Conservation (phyloP, 1,140 invertebrate species). For the Prorops nasuta region DNA sequence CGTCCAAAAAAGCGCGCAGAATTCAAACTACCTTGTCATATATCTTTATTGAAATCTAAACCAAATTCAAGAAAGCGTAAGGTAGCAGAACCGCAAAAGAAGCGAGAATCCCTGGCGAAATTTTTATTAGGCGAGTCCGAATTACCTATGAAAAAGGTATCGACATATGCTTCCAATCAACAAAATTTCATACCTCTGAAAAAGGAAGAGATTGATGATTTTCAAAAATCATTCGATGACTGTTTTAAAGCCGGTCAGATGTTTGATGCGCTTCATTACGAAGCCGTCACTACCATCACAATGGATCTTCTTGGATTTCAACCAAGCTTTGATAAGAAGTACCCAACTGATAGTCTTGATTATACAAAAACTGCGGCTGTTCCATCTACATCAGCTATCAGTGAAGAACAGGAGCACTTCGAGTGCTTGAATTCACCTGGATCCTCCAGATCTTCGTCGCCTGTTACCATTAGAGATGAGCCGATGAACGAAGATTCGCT, state of each 20-base stretch:
- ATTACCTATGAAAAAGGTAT: constrained; percentile 19
- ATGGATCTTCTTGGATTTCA: constrained; percentile 32
- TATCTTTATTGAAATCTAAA: constrained; percentile 25
- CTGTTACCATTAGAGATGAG: no score
- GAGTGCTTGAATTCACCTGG: no score
- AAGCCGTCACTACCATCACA: constrained; percentile 28
- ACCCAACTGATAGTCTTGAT: no score
- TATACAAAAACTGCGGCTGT: no score
- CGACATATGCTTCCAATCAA: constrained; percentile 16
- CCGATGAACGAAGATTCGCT: constrained; percentile 1
- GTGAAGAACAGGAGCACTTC: no score
- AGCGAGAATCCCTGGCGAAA: constrained; percentile 8
- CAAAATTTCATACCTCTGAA: constrained; percentile 22
- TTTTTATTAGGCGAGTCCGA: constrained; percentile 18
- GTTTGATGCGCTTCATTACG: constrained; percentile 19
- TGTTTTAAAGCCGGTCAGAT: constrained; percentile 13
- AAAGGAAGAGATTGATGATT: constrained; percentile 35
- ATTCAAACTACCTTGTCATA: constrained; percentile 40
- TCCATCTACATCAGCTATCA: no score
- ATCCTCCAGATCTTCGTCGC: no score
- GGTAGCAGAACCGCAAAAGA: background rate
- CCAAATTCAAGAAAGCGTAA: constrained; percentile 27
- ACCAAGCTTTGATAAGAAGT: no score
- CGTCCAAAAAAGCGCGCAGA: constrained; percentile 11
- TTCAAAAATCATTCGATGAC: constrained; percentile 31